These are phyloP conservation scores for Microtus ochrogaster DNA, from an alignment of 2,113 vertebrate genomes.

Conservation along the genomic window DNA sequence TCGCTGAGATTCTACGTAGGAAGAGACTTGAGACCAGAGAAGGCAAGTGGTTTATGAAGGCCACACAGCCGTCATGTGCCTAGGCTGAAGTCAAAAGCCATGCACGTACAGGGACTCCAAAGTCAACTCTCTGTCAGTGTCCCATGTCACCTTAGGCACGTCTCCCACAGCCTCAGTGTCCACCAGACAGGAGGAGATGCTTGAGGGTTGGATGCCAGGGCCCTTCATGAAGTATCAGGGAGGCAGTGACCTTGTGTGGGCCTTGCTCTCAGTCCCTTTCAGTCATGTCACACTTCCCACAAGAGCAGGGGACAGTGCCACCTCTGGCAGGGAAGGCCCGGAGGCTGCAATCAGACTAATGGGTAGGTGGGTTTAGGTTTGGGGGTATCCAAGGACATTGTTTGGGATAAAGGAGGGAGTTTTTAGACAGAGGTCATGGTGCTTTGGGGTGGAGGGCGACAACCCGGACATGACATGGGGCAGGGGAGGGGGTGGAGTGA, in stretches of 20 bases:
- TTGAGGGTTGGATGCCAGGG: background rate
- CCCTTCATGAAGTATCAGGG: background rate
- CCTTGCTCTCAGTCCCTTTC: background rate
- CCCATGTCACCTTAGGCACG: background rate
- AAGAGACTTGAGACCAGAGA: slow-evolving; percentile 41
- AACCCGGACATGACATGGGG: too few relatives aligned
- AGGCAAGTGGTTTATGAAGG: background rate
- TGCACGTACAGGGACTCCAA: background rate
- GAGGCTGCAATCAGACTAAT: background rate
- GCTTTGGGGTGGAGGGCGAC: background rate
- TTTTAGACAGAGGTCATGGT: background rate
- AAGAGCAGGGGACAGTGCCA: too few relatives aligned
- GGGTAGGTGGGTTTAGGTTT: background rate
- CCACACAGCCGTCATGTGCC: background rate
- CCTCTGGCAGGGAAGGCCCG: background rate
- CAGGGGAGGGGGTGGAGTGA: too few relatives aligned
- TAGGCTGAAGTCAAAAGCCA: background rate
- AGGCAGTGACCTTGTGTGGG: background rate
- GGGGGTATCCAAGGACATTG: background rate
- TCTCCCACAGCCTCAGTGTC: background rate
- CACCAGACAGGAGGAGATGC: background rate
- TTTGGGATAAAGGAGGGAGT: background rate
- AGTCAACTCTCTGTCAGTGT: background rate
- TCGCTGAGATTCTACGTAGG: background rate
- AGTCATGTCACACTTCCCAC: too few relatives aligned